Percentiles rank a stretch among this genome's conserved stretches.
These are phyloP conservation scores for Eurystomus glaucurus DNA, from an alignment of 2,797 vertebrate genomes.

Conservation along the genomic window DNA sequence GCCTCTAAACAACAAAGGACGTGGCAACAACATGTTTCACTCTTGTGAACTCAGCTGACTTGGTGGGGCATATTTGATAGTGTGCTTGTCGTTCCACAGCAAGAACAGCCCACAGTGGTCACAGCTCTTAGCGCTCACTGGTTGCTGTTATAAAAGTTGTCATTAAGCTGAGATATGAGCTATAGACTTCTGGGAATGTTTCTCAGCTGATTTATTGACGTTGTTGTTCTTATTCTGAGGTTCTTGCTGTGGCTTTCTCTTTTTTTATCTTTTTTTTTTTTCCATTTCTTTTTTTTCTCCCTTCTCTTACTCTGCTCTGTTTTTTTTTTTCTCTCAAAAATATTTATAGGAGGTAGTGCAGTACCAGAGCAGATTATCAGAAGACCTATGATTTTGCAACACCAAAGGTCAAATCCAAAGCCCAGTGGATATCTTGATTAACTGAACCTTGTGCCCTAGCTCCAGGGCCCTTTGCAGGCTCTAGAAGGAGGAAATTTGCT, in stretches of 20 bases:
- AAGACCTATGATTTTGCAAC: not conserved
- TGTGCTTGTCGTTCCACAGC: not conserved
- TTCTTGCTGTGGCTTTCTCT: not conserved
- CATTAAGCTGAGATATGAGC: constrained; percentile 19
- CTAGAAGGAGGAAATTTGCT: not conserved
- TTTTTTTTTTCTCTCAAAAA: not conserved
- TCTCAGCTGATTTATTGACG: not conserved
- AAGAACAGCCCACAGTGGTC: not conserved
- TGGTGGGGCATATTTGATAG: not conserved
- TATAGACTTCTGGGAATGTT: not conserved
- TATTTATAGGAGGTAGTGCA: not conserved
- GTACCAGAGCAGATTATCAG: not conserved
- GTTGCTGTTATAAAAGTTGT: not conserved
- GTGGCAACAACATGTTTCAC: not conserved
- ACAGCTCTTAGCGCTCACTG: not conserved
- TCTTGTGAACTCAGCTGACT: not conserved
- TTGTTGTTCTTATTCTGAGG: not conserved
- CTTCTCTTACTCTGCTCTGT: not conserved
- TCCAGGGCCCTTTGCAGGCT: not conserved
- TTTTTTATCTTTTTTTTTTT: not conserved
- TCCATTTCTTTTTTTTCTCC: not conserved
- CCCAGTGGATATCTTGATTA: not conserved
- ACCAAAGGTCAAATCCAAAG: not conserved
- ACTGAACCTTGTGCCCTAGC: not conserved
- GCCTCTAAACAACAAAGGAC: not conserved